Conservation (phyloP, 2,888 invertebrate species). For the Nemapogon koenigi region DNA sequence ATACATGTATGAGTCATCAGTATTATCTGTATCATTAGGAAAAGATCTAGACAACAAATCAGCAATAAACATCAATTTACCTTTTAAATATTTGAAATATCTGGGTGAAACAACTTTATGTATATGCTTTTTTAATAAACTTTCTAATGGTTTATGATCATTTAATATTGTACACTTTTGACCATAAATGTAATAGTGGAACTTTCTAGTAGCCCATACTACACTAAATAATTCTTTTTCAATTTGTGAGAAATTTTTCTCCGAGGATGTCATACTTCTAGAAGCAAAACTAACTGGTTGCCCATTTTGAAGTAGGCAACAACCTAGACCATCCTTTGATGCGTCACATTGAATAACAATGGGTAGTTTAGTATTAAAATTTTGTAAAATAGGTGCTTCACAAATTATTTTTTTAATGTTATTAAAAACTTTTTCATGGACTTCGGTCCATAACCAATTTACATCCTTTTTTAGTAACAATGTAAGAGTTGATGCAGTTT, state of each 20-base stretch:
- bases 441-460: no score
- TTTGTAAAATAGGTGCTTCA: no score
- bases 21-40: conserved; percentile 13
- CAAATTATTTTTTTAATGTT: neutral
- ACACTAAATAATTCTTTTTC: conserved; percentile 33
- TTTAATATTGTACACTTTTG: no score
- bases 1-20: conserved; percentile 15
- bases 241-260: conserved; percentile 23
- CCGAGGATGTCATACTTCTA: neutral
- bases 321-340: neutral
- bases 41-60: conserved; percentile 21
- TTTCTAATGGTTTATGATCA: conserved; percentile 28
- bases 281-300: conserved; percentile 1
- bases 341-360: conserved; percentile 1
- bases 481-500: neutral
- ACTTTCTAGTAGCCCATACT: no score
- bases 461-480: no score
- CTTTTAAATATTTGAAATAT: conserved; percentile 21
- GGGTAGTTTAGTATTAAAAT: neutral
- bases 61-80: conserved; percentile 22
- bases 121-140: conserved; percentile 21
- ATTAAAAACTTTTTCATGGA: conserved; percentile 1
- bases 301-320: neutral
- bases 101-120: conserved; percentile 22
- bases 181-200: no score